Evolutionary conservation across 2,113 vertebrate genomes (phyloP).

Genomic region (Apteryx owenii): DNA sequence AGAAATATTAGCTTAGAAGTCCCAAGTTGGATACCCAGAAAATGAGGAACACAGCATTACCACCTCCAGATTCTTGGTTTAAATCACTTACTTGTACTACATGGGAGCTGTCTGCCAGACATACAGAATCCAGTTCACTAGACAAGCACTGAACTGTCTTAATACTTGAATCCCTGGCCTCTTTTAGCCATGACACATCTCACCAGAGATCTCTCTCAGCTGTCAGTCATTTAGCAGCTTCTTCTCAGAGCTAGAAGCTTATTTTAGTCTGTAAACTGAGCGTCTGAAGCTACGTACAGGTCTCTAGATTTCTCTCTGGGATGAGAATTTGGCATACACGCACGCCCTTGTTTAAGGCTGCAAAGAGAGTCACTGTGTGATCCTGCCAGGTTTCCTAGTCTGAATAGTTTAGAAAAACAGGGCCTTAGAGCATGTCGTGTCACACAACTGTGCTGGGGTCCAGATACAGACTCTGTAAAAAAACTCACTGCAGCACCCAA

Average conservation of each 20-base stretch:
- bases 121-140: not conserved
- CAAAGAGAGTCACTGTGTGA: not conserved
- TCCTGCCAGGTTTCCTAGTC: not conserved
- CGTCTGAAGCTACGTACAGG: not conserved
- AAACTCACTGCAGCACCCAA: not conserved
- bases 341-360: not conserved
- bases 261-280: not conserved
- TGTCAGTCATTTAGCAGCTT: not conserved
- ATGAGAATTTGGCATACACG: not conserved
- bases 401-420: not conserved
- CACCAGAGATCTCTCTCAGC: not conserved
- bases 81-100: not conserved
- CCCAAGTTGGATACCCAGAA: not conserved
- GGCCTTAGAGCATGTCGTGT: not conserved
- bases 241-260: not conserved
- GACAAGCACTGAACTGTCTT: not conserved
- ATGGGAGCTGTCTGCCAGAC: not conserved
- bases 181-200: not conserved
- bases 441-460: not conserved
- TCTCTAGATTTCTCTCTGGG: not conserved
- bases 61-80: not conserved
- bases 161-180: not conserved
- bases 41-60: not conserved
- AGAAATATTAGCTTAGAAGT: conserved; percentile 29
- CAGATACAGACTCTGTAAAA: not conserved